Evolutionary conservation across 2,797 vertebrate genomes (phyloP).

Genomic region (Micrastur ruficollis): DNA sequence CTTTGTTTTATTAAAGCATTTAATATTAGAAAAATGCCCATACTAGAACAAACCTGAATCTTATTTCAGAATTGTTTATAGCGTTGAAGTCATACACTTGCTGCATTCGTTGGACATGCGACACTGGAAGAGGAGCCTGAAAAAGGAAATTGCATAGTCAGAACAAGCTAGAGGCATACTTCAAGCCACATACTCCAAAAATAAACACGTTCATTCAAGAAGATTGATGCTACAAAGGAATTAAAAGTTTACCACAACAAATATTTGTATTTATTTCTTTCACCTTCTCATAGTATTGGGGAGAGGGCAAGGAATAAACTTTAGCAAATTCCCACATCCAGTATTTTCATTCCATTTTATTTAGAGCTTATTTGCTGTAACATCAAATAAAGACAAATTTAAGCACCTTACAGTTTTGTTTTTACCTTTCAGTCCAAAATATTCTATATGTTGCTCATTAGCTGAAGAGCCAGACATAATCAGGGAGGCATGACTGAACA

Average conservation of each 20-base stretch:
- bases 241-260: not conserved
- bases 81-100: slow-evolving; percentile 87
- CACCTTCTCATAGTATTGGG: not conserved
- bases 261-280: not conserved
- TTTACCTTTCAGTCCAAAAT: not conserved
- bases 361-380: not conserved
- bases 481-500: not conserved
- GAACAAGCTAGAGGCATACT: not conserved
- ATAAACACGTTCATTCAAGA: not conserved
- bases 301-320: not conserved
- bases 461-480: not conserved
- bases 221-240: not conserved
- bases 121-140: slow-evolving; percentile 85
- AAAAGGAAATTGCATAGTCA: slow-evolving; percentile 21
- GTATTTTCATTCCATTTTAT: not conserved
- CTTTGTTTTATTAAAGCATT: not conserved
- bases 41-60: slow-evolving; percentile 83
- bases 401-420: not conserved
- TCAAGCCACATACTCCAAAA: slow-evolving; percentile 42
- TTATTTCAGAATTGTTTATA: slow-evolving; percentile 88
- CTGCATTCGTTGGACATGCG: slow-evolving; percentile 90
- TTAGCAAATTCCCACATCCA: not conserved
- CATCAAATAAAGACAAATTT: not conserved
- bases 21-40: not conserved
- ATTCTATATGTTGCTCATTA: fast-evolving